Evolutionary conservation across 2,113 vertebrate genomes (phyloP), one percentile per base, ranked within the genome.

Genomic region (Typhlomys cinereus): DNA sequence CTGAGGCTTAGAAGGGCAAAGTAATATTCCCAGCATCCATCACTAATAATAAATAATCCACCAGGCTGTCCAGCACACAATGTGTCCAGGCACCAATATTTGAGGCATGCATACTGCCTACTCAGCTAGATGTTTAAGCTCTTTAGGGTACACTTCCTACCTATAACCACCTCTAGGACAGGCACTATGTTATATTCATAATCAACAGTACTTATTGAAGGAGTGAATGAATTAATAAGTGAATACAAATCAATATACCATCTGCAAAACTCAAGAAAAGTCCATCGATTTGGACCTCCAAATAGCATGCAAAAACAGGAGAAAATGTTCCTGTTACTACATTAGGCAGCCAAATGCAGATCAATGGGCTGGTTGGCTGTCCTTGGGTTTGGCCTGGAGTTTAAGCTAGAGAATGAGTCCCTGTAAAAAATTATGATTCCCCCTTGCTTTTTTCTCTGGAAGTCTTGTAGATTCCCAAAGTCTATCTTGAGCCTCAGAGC

Each of bases 171-270:
- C 12, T 54, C 75, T 14, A 66, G 75, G 80, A 54, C 36, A 78
- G 74, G 73, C 57, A 66, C 36, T 64, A 27, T 85, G 41, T 25
- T 85, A 41, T 54, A 83, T 5, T 17, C 75, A 89, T 50, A 78
- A 74, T 80, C 85, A 86, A 93, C 83, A 86, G 79, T 80, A 80
- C 13, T 80, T 93, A 93, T 57, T 75, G 74, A 96, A 41, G 52
- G 50, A 95, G 50, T 82, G 89, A 94, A 94, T 92, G 89, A 95
- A 94, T 87, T 90, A 96, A 89, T 86, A 93, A 94, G 61, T 81
- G 21, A 96, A 95, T 67, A 90, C 83, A 94, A 95, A 86, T 87
- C 89, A 95, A 94, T 93, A 46, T 8, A 83, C 50, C 78, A 80
- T 39, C 74, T 93, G 67, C 41, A 92, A 94, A 96, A 81, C 7